Evolutionary conservation across 2,888 invertebrate species (phyloP), one percentile per base, ranked within the genome.

Genomic region (Agrochola litura): DNA sequence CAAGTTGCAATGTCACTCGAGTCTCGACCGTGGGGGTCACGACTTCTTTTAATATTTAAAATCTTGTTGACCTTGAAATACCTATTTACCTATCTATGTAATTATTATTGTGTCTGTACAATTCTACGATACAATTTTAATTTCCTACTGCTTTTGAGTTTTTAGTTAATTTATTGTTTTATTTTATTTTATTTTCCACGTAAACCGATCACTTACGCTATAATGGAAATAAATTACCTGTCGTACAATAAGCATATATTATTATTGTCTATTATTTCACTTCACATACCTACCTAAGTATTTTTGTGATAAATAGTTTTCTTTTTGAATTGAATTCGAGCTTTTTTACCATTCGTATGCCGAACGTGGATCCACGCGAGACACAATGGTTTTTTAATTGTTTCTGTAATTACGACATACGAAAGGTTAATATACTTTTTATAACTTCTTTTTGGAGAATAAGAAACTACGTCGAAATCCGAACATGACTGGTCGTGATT

Each of bases 401-500:
- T n/a, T n/a, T n/a, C n/a, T n/a, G n/a, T n/a, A n/a, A n/a, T n/a
- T n/a, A n/a, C n/a, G n/a, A n/a, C n/a, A n/a, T n/a, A n/a, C n/a
- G n/a, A n/a, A n/a, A n/a, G n/a, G n/a, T n/a, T 65, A 6, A 65
- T 19, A 14, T 30, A 46, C 14, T 5, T 46, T 22, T 46, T 22
- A 12, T 49, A 0, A 16, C 14, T n/a, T 68, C 0, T n/a, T 37
- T 54, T 37, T 68, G 0, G n/a, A 37, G 30, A 16, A 3, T 37
- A 37, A n/a, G 14, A 52, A 52, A 67, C 9, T 9, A 49, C 22
- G 9, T 52, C 16, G 22, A n/a, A n/a, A 56, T 56, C 16, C 16
- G 37, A 68, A 10, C 30, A n/a, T 60, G 19, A 22, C 14, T 10
- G 19, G 2, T 60, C n/a, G 61, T 70, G 79, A 82, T 82, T 82